phyloP scores from a whole-genome alignment of 1,140 invertebrate species.

The Rhizoglyphus robini region DNA sequence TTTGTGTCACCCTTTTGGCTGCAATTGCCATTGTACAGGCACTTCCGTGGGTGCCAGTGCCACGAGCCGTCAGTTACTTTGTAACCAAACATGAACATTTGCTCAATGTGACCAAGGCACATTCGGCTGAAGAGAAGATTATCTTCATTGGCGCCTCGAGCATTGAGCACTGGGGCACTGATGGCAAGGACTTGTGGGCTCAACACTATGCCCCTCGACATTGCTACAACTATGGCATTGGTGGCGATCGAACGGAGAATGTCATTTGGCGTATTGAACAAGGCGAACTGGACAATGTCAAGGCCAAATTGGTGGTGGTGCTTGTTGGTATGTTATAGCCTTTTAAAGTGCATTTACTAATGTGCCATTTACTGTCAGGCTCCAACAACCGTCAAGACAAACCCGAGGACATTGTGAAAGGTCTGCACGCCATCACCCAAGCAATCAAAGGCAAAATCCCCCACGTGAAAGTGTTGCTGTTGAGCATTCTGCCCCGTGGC shows the following conservation, averaged over 20 bases:
- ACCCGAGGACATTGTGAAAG: slow-evolving; percentile 15
- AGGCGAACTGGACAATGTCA: not conserved
- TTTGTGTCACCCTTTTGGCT: too few species aligned
- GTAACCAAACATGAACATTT: slow-evolving; percentile 6
- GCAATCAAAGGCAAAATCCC: slow-evolving; percentile 1
- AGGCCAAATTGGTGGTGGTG: slow-evolving; percentile 1
- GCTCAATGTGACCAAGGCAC: not conserved
- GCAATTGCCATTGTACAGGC: too few species aligned
- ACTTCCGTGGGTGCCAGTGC: too few species aligned
- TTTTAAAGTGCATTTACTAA: too few species aligned
- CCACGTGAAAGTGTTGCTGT: slow-evolving; percentile 6
- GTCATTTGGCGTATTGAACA: slow-evolving; percentile 4
- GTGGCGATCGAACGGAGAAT: slow-evolving; percentile 2
- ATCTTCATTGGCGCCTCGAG: slow-evolving; percentile 10
- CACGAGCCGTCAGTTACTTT: too few species aligned
- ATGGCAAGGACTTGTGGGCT: slow-evolving; percentile 6
- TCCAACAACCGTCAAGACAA: not conserved
- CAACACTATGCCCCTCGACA: not conserved
- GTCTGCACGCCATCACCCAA: not conserved
- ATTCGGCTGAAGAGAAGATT: not conserved
- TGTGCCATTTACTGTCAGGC: not conserved
- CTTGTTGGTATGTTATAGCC: slow-evolving; percentile 6
- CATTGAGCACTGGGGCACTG: not conserved
- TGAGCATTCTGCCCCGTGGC: not conserved
- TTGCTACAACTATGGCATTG: slow-evolving; percentile 6